These are phyloP conservation scores for Halisarca cf. caerulea DNA, from an alignment of 37 sponge, comb jelly and placozoan genomes.

Conservation along the genomic window DNA sequence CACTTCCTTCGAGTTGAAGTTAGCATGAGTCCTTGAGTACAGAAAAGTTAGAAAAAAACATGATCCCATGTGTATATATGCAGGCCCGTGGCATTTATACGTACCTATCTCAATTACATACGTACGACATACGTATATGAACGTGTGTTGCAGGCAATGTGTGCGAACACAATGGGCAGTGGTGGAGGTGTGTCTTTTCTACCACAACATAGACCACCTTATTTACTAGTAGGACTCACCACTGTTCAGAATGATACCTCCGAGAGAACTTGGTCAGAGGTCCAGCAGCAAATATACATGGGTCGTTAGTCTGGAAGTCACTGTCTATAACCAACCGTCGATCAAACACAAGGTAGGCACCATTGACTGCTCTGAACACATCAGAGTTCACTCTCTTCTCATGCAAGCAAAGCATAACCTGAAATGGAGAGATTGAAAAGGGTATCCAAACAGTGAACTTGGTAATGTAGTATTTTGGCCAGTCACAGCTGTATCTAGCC, in stretches of 20 bases:
- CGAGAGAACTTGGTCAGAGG: constrained; percentile 94
- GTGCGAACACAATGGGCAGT: too few relatives aligned
- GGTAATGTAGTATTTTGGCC: too few relatives aligned
- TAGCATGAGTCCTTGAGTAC: constrained; percentile 61
- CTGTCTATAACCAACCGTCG: constrained; percentile 82
- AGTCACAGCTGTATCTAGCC: too few relatives aligned
- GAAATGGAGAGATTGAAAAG: not conserved
- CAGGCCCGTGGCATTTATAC: too few relatives aligned
- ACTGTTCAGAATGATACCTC: constrained; percentile 71
- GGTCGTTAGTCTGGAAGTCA: constrained; percentile 86
- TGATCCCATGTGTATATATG: not conserved
- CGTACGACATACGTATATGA: too few relatives aligned
- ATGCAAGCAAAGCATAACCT: constrained; percentile 55
- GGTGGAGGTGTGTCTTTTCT: too few relatives aligned
- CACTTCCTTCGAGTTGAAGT: constrained; percentile 75
- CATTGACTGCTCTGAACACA: constrained; percentile 91
- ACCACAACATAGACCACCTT: too few relatives aligned
- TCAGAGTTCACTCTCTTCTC: constrained; percentile 61
- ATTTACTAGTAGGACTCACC: too few relatives aligned
- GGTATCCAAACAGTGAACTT: too few relatives aligned
- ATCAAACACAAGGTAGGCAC: constrained; percentile 95
- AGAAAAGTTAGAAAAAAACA: not conserved
- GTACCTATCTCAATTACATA: too few relatives aligned
- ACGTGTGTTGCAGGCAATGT: too few relatives aligned
- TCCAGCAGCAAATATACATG: constrained; percentile 87